A percentile compares a stretch with the other conserved stretches of the same genome.
Conservation (phyloP, 1,140 invertebrate species). For the Zaprionus taronus region DNA sequence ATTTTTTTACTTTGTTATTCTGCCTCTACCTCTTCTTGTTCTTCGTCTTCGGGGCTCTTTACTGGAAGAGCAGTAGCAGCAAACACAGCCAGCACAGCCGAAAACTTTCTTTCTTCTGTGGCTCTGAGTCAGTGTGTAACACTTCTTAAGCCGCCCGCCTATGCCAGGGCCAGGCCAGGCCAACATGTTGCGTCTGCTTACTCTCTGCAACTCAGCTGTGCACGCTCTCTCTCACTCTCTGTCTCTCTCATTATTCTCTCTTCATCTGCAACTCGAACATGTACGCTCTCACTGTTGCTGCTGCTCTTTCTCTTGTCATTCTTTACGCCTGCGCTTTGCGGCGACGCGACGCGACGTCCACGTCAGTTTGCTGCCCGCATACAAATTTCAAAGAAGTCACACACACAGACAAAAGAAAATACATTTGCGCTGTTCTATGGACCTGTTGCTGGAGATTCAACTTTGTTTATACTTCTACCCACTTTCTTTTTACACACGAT, state of each 20-base stretch:
- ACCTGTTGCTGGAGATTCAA: conserved; percentile 46
- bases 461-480: conserved; percentile 79
- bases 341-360: conserved; percentile 33
- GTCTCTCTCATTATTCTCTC: conserved; percentile 1
- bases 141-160: conserved; percentile 75
- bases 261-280: background rate
- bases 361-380: conserved; percentile 65
- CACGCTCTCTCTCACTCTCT: conserved; percentile 11
- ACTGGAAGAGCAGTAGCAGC: conserved; percentile 20
- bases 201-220: conserved; percentile 33
- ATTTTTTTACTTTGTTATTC: conserved; percentile 14
- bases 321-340: conserved; percentile 72
- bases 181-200: conserved; percentile 59
- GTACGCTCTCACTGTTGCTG: background rate
- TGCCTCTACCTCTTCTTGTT: background rate
- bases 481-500: conserved; percentile 73
- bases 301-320: conserved; percentile 45
- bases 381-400: conserved; percentile 33
- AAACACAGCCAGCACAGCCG: conserved; percentile 67
- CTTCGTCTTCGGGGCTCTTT: conserved; percentile 5
- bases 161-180: conserved; percentile 25
- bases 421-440: conserved; percentile 51
- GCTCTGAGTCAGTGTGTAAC: conserved; percentile 65
- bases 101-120: conserved; percentile 83
- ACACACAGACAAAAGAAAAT: background rate